Percentiles rank a stretch among this genome's conserved stretches.
Conservation (phyloP, 2,797 vertebrate genomes). For the Leptoclinus maculatus region DNA sequence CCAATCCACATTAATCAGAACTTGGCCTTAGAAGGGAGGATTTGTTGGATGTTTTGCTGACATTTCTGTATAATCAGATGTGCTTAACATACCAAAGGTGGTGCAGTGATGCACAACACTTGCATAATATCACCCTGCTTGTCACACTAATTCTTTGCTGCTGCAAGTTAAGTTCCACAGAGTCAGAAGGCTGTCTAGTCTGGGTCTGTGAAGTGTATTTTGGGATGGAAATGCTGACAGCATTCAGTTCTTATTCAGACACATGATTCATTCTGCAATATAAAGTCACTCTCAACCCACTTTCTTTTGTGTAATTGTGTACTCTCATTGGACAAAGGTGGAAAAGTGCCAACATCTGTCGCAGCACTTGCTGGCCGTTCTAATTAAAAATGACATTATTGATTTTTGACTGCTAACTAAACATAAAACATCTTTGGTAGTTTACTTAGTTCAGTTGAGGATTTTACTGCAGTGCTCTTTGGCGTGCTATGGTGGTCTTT, state of each 20-base stretch:
- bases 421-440: slow-evolving; percentile 8
- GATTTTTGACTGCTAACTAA: background rate
- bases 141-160: slow-evolving; percentile 35
- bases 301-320: slow-evolving; percentile 25
- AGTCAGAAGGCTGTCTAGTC: slow-evolving; percentile 22
- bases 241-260: slow-evolving; percentile 26
- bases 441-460: background rate
- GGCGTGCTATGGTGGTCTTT: slow-evolving; percentile 5
- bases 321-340: background rate
- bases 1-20: slow-evolving; percentile 44
- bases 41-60: slow-evolving; percentile 42
- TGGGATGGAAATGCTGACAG: slow-evolving; percentile 41
- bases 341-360: background rate
- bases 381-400: slow-evolving; percentile 16
- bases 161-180: slow-evolving; percentile 17
- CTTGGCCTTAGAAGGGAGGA: slow-evolving; percentile 26
- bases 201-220: slow-evolving; percentile 46
- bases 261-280: background rate
- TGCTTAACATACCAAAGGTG: slow-evolving; percentile 47
- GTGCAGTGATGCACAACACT: slow-evolving; percentile 37
- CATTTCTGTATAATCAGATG: slow-evolving; percentile 53
- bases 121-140: slow-evolving; percentile 40
- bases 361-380: background rate
- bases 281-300: slow-evolving; percentile 18
- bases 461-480: slow-evolving; percentile 1